Conservation (phyloP, 2,888 invertebrate species). For the Malachius bipustulatus region DNA sequence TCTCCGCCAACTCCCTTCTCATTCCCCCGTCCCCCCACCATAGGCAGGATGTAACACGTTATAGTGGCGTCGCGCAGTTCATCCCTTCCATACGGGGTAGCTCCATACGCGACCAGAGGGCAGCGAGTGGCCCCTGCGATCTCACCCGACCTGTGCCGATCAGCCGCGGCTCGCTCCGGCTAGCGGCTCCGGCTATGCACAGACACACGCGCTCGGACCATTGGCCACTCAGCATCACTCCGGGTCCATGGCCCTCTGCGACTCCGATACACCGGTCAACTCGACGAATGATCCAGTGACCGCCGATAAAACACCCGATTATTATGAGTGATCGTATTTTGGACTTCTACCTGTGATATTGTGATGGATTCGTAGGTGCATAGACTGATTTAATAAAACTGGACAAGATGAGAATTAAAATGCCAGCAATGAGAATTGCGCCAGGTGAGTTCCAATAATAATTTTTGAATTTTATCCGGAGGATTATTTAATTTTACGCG, state of each 20-base stretch:
- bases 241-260: slow-evolving; percentile 23
- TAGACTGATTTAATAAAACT: slow-evolving; percentile 10
- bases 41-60: slow-evolving; percentile 12
- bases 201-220: slow-evolving; percentile 39
- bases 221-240: slow-evolving; percentile 35
- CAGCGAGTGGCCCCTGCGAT: slow-evolving; percentile 37
- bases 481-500: slow-evolving; percentile 12
- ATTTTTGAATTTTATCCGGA: slow-evolving; percentile 2
- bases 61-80: slow-evolving; percentile 30
- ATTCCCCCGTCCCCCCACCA: slow-evolving; percentile 29
- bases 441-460: slow-evolving; percentile 59
- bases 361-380: background rate
- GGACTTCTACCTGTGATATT: slow-evolving; percentile 1
- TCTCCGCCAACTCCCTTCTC: too few relatives aligned
- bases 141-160: slow-evolving; percentile 24
- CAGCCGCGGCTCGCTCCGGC: slow-evolving; percentile 24
- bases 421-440: slow-evolving; percentile 93
- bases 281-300: slow-evolving; percentile 4
- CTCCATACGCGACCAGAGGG: slow-evolving; percentile 44
- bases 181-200: slow-evolving; percentile 4
- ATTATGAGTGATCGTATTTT: too few relatives aligned
- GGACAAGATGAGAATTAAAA: slow-evolving; percentile 91
- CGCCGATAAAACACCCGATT: too few relatives aligned
- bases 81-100: slow-evolving; percentile 41
- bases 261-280: slow-evolving; percentile 10